Conservation (phyloP, 2,888 invertebrate genomes). For the Cephus spinipes region DNA sequence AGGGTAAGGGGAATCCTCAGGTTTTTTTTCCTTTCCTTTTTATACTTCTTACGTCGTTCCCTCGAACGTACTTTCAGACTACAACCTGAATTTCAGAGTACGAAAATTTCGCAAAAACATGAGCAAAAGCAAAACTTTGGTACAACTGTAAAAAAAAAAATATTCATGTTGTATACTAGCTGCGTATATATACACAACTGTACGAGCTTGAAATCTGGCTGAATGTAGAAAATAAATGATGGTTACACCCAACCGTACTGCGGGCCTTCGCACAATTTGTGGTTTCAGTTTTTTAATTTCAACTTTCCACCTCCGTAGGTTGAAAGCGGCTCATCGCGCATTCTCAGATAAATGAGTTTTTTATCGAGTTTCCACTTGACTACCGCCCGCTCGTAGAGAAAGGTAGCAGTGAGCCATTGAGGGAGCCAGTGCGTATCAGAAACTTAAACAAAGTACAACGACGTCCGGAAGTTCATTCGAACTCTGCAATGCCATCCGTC, state of each 20-base stretch:
- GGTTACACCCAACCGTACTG: background rate
- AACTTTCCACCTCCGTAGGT: background rate
- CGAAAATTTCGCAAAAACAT: background rate
- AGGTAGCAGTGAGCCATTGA: background rate
- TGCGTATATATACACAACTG: background rate
- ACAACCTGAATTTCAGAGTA: background rate
- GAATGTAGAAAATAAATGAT: background rate
- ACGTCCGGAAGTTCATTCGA: slow-evolving; percentile 25
- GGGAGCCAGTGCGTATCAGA: slow-evolving; percentile 11
- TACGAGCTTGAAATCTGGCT: background rate
- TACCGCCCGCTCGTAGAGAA: background rate
- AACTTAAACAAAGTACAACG: slow-evolving; percentile 23
- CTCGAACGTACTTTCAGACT: background rate
- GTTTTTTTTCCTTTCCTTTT: background rate
- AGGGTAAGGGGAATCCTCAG: background rate
- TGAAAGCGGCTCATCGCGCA: slow-evolving; percentile 27
- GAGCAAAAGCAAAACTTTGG: background rate
- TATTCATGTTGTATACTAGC: background rate
- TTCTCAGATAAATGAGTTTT: slow-evolving; percentile 38
- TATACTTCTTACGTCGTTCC: background rate
- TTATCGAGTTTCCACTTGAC: slow-evolving; percentile 28
- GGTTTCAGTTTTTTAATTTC: slow-evolving; percentile 8
- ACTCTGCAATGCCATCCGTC: slow-evolving; percentile 23
- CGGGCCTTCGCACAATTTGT: background rate
- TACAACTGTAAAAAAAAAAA: background rate